Percentiles rank a stretch among this genome's conserved stretches.
Evolutionary conservation across 2,797 vertebrate species (phyloP).

Genomic region (Coregonus ussuriensis): DNA sequence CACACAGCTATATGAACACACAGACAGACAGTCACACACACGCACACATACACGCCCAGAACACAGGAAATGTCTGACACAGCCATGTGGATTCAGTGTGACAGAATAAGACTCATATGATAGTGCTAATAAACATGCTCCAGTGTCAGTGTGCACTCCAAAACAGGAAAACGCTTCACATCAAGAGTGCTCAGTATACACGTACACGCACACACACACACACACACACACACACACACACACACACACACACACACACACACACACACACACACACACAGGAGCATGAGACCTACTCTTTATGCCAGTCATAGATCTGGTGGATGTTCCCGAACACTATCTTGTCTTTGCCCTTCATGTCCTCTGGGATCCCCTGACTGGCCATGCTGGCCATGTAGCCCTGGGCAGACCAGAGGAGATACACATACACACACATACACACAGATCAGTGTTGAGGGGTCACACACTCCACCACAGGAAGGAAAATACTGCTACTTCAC

Average conservation of each 20-base stretch:
- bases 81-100: background rate
- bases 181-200: background rate
- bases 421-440: conserved; percentile 10
- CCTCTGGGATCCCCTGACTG: conserved; percentile 89
- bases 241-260: conserved; percentile 3
- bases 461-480: background rate
- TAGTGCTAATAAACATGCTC: background rate
- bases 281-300: conserved; percentile 75
- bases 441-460: background rate
- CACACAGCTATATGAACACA: conserved; percentile 7
- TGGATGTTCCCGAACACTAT: conserved; percentile 98
- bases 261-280: conserved; percentile 7
- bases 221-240: conserved; percentile 1
- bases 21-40: background rate
- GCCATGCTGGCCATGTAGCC: conserved; percentile 96
- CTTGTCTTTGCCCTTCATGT: conserved; percentile 96
- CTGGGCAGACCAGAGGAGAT: conserved; percentile 57
- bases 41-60: background rate
- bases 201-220: background rate
- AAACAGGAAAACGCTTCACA: conserved; percentile 6
- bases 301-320: conserved; percentile 98
- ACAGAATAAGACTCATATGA: background rate
- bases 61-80: background rate
- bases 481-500: background rate
- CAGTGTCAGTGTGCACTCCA: background rate